A percentile compares a stretch with the other conserved stretches of the same genome.
Conservation (phyloP, 2,113 vertebrate species). For the Puffinus mauretanicus region DNA sequence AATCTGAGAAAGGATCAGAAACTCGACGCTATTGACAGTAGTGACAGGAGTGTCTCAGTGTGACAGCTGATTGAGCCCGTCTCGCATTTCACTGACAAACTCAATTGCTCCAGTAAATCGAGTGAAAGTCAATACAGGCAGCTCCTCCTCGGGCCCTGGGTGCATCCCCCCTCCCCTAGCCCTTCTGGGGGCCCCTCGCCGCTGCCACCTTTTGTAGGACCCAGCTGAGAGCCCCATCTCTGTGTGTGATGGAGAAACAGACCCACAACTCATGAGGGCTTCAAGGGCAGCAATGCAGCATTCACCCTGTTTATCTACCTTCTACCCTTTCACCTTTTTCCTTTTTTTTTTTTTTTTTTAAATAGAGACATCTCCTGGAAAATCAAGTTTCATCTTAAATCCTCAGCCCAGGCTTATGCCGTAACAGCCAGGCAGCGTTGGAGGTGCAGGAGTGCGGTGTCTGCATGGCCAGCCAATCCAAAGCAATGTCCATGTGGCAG, state of each 20-base stretch:
- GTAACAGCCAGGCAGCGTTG: rapidly evolving
- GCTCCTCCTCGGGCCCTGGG: background rate
- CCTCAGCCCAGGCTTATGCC: rapidly evolving
- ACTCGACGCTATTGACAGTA: constrained; percentile 73
- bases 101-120: constrained; percentile 86
- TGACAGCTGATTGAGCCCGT: constrained; percentile 87
- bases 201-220: background rate
- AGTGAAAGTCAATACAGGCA: constrained; percentile 88
- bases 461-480: background rate
- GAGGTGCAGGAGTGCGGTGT: background rate
- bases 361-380: background rate
- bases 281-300: background rate
- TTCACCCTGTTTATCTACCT: background rate
- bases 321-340: background rate
- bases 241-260: background rate
- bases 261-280: rapidly evolving
- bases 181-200: background rate
- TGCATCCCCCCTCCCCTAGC: background rate
- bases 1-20: constrained; percentile 79
- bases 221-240: background rate
- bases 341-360: background rate
- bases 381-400: background rate
- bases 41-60: constrained; percentile 76
- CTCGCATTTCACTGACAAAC: constrained; percentile 89
- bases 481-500: background rate